Base-by-base conservation (phyloP, 2,113 vertebrate genomes). In the Ceyx melanurus region DNA sequence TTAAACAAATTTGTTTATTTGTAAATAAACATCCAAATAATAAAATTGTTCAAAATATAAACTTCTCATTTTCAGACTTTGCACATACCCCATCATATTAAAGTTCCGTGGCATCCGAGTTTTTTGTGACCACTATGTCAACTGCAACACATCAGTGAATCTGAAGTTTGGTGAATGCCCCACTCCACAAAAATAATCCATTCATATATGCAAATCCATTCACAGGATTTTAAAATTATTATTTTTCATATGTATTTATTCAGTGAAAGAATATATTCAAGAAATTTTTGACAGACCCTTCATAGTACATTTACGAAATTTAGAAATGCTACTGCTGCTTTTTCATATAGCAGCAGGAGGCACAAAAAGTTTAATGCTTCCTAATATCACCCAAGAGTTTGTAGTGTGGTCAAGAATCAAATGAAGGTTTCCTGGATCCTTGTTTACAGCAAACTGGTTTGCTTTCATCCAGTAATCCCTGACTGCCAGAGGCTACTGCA, bases 391-490 rank as follows among this genome's bases (percentile, higher is more conserved):
- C 29, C 58, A 74, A 80, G 21, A 62, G 1, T 75, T 57, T 13
- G 16, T 48, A 16, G 15, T 57, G 28, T 4, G 0, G 4, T 48
- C 74, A 88, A 80, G 82, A 77, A 77, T 11, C 71, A 40, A 87
- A 78, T 53, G 3, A 80, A 78, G 26, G 15, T 73, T 20, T 93
- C 56, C 35, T 56, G 46, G 66, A 65, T 26, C 33, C 61, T 23
- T 43, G 33, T 56, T 82, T 81, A 68, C 40, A 88, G 48, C 31
- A 79, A 93, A 72, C 25, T 3, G 6, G 5, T 85, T 85, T 77
- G 61, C 75, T 93, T 93, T 91, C 65, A 96, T 86, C 71, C 25
- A 45, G 45, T 85, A 94, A 90, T 72, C 58, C 45, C 53, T 72
- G 48, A 35, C 37, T 92, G 72, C 84, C 82, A 91, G 87, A 77